These are phyloP conservation scores for Orthochromis malagaraziensis DNA, from an alignment of 2,113 vertebrate genomes.

Conservation along the genomic window DNA sequence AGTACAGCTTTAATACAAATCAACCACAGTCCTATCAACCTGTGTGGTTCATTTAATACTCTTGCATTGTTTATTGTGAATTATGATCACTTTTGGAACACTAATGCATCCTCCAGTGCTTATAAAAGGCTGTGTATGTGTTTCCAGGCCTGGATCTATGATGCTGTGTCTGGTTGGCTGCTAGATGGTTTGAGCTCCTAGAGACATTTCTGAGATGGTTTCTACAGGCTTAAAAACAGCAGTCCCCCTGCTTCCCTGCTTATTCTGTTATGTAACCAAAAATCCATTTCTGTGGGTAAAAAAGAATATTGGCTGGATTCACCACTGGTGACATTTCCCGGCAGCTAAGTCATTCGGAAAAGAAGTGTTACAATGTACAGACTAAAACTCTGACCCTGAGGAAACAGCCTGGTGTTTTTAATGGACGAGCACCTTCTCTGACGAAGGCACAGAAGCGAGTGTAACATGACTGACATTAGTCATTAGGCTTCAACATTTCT, in stretches of 20 bases:
- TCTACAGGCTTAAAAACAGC: not conserved
- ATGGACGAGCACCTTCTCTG: not conserved
- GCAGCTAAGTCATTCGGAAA: rapidly evolving
- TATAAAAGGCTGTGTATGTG: rapidly evolving
- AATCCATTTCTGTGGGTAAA: not conserved
- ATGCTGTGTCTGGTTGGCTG: not conserved
- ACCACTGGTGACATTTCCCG: rapidly evolving
- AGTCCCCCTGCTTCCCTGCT: not conserved
- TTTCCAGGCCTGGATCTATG: not conserved
- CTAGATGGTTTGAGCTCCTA: not conserved
- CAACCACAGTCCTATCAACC: not conserved
- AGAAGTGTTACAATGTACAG: not conserved
- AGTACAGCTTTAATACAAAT: not conserved
- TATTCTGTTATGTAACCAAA: not conserved
- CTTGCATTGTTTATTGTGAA: not conserved
- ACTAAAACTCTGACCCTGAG: not conserved
- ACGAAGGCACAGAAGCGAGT: rapidly evolving
- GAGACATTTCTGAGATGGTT: not conserved
- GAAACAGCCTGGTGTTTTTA: not conserved
- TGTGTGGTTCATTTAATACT: not conserved
- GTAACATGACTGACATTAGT: not conserved
- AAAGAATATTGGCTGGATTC: not conserved
- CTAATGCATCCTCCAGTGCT: not conserved
- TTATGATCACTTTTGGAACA: not conserved
- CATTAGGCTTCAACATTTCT: not conserved